A percentile compares a stretch with the other conserved stretches of the same genome.
Evolutionary conservation across 2,797 vertebrate species (phyloP).

Genomic region (Brachymystax lenok): DNA sequence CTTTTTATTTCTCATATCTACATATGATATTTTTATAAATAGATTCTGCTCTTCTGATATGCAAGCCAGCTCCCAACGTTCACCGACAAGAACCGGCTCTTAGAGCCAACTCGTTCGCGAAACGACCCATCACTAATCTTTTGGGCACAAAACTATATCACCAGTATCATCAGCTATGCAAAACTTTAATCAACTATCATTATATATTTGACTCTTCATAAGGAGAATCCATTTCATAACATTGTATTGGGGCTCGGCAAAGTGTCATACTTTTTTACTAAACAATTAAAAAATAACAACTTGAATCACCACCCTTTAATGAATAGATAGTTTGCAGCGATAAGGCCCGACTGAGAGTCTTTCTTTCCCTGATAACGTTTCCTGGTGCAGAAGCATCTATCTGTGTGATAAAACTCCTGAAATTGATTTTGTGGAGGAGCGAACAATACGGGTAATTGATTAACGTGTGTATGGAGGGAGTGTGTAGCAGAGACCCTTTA

Average conservation of each 20-base stretch:
- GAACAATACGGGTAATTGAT: constrained; percentile 53
- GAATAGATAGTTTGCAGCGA: constrained; percentile 38
- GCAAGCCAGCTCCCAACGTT: too few relatives aligned
- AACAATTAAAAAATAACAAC: constrained; percentile 32
- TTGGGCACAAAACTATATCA: background rate
- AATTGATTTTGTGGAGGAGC: constrained; percentile 43
- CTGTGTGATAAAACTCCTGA: constrained; percentile 26
- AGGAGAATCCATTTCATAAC: background rate
- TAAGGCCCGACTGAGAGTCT: constrained; percentile 14
- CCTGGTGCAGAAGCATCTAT: constrained; percentile 17
- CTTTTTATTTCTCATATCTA: too few relatives aligned
- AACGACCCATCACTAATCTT: background rate
- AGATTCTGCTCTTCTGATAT: too few relatives aligned
- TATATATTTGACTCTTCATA: constrained; percentile 14
- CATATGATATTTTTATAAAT: too few relatives aligned
- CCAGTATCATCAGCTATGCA: constrained; percentile 1
- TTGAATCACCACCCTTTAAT: constrained; percentile 31
- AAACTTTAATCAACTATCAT: constrained; percentile 47
- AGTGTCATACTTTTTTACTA: constrained; percentile 18
- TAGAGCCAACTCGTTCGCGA: too few relatives aligned
- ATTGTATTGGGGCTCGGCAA: constrained; percentile 19
- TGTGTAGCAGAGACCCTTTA: constrained; percentile 25
- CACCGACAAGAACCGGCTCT: too few relatives aligned
- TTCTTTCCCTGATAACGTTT: constrained; percentile 15
- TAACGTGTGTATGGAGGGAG: constrained; percentile 18